Conservation (phyloP, 2,888 invertebrate genomes). For the Archips crataeganus region DNA sequence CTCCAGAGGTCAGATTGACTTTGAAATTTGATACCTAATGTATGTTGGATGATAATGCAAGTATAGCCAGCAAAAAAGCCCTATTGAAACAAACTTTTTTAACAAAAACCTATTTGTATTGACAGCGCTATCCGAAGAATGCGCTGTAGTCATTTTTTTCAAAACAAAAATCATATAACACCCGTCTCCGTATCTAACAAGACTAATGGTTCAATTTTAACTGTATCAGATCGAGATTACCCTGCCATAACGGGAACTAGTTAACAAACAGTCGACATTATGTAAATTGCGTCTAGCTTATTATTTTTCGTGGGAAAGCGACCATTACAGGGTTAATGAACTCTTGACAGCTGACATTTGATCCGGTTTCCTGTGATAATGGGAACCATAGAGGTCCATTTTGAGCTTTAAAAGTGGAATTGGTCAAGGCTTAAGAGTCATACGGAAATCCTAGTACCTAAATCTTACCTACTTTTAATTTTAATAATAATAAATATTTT, state of each 20-base stretch:
- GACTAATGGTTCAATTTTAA: neutral
- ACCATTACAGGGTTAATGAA: slow-evolving; percentile 3
- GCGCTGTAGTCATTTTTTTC: neutral
- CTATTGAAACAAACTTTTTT: no score
- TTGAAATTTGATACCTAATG: no score
- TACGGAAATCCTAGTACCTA: no score
- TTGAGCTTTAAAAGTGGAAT: neutral
- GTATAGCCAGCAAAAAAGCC: no score
- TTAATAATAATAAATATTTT: no score
- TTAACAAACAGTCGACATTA: slow-evolving; percentile 34
- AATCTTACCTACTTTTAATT: no score
- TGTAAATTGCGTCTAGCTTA: slow-evolving; percentile 24
- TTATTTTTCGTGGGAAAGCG: slow-evolving; percentile 35
- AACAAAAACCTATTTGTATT: no score
- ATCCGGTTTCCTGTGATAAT: slow-evolving; percentile 34
- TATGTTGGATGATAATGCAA: no score
- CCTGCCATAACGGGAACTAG: slow-evolving; percentile 2
- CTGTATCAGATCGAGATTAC: neutral
- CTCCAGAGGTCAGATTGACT: no score
- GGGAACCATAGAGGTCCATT: neutral
- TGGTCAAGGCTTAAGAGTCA: no score
- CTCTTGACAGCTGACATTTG: slow-evolving; percentile 34
- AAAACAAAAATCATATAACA: no score
- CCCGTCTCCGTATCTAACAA: neutral
- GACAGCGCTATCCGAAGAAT: no score